Base-by-base conservation (phyloP, 2,888 invertebrate species). In the Neoscelio sp. region DNA sequence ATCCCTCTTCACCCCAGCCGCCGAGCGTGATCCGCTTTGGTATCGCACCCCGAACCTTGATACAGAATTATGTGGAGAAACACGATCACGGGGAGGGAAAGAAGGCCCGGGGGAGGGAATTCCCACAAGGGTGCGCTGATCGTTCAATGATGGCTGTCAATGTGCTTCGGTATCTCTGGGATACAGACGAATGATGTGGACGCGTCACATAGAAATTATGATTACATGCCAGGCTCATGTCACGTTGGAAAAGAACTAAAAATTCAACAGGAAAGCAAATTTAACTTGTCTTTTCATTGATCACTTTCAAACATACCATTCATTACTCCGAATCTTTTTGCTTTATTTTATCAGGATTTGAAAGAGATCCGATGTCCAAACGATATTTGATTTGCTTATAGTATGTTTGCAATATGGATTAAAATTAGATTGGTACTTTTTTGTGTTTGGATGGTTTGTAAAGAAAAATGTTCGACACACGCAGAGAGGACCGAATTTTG, bases 81-180 rank as follows among this genome's bases (percentile, higher is more conserved):
- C 65, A 56, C 50, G 77, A 65, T 65, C 64, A 60, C 23, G 48
- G 68, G 3, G 60, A 17, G 23, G 65, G 33, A 65, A 48, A 50
- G 54, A 58, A 42, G 67, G 65, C 6, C 18, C 12, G 40, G 44
- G 64, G 60, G 62, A 10, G 50, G 12, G 64, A 42, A 56, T 67
- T 68, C 68, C 10, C 60, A 60, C 62, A 54, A 56, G 82, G 76
- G 74, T 75, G 81, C 81, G 83, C 86, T 86, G 83, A 87, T 86
- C 80, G 81, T 78, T 56, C 84, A 81, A 85, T 84, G 84, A 85
- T 81, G 84, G 81, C 82, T 87, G 86, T 85, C 86, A 83, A 86
- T 87, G 82, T 67, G 65, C 67, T 28, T 54, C 18, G 28, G 38
- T 54, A 70, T 74, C 70, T 56, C 58, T 60, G 44, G 20, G 20